Evolutionary conservation across 1,140 invertebrate genomes (phyloP), one percentile per base, ranked within the genome.

Genomic region (Batillaria attramentaria): DNA sequence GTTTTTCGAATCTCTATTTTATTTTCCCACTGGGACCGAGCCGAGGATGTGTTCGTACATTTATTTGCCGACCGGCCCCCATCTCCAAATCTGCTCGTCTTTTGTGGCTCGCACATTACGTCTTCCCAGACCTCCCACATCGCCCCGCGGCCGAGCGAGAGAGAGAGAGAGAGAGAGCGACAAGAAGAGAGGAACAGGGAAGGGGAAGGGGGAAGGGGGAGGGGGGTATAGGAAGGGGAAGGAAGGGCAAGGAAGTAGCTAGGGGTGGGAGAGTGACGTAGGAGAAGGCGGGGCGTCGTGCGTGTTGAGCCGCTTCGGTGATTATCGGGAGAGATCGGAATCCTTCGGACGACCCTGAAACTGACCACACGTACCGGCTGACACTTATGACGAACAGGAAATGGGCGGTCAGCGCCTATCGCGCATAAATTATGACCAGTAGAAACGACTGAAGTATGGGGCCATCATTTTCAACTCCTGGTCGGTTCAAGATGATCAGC

Each of bases 1-100:
- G 57, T 62, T 62, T 31, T 62, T 62, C 57, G 10, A 62, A 10
- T 62, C 57, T 62, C 57, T 62, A 24, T 62, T 62, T 62, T 62
- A 62, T 62, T 62, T 62, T 62, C 57, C 57, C 24, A 16, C 57
- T 62, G 57, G 8, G 57, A 13, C 13, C 57, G 57, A 24, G 0
- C 24, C 8, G 57, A 8, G 57, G 57, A 62, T 62, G 57, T 62
- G 57, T 62, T 18, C 57, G 10, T 62, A 62, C 57, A 62, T 62
- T 62, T 62, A 62, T 62, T 62, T 31, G 24, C 57, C 8, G 57
- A 31, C 57, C 57, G 24, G 33, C 33, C 57, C 33, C 57, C 57
- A 62, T 62, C 57, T 62, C 33, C 33, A 62, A 28, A 16, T 62
- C 57, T 13, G 10, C 57, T 62, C 13, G 57, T 62, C 57, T 31